These are phyloP conservation scores for Tipula confusa DNA, from an alignment of 2,888 invertebrate genomes.

Conservation along the genomic window DNA sequence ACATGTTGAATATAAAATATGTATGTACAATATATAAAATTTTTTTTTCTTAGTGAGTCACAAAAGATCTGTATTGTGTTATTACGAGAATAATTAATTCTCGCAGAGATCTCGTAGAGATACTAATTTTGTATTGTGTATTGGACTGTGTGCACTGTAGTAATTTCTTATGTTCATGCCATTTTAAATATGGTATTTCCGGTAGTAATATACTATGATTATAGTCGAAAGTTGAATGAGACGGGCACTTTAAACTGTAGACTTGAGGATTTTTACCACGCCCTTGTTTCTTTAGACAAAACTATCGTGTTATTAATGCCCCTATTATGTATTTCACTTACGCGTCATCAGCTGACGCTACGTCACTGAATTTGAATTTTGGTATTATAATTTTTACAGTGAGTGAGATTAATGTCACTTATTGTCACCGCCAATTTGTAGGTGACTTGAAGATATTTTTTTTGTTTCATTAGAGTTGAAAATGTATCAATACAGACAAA, in stretches of 20 bases:
- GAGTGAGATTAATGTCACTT: no score
- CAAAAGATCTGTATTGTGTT: neutral
- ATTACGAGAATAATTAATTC: neutral
- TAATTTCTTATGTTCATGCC: neutral
- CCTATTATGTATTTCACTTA: no score
- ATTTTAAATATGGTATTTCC: neutral
- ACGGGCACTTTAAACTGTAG: neutral
- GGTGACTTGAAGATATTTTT: no score
- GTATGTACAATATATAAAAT: neutral
- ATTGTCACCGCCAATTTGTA: no score
- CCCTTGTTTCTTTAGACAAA: neutral
- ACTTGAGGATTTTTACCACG: neutral
- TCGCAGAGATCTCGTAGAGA: neutral
- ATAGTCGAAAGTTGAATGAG: neutral
- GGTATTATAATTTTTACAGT: no score
- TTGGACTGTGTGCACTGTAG: neutral
- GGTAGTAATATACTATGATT: no score
- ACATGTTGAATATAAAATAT: conserved; percentile 10
- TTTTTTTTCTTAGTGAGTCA: conserved; percentile 17
- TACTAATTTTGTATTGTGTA: neutral
- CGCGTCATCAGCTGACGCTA: no score
- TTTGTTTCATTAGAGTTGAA: no score
- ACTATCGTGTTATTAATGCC: no score
- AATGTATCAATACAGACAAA: no score
- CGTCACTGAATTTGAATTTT: no score